phyloP scores from a whole-genome alignment of 2,888 invertebrate species.

The Lithophane ornitopus region DNA sequence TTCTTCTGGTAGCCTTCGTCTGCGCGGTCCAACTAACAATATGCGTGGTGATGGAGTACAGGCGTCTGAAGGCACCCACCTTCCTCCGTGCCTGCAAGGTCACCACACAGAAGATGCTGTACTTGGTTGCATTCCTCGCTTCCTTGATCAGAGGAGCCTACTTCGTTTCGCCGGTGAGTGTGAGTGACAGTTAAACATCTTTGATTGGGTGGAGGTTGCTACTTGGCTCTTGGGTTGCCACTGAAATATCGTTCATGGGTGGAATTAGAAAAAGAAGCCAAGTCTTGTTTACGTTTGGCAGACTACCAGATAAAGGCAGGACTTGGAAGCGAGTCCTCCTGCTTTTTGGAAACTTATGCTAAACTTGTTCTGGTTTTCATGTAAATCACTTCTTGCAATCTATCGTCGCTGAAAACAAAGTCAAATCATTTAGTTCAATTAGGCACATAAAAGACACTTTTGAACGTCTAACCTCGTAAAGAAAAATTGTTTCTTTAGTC shows the following conservation, averaged over 20 bases:
- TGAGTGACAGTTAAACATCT: constrained; percentile 24
- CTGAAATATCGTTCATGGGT: not conserved
- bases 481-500: not conserved
- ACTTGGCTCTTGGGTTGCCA: not conserved
- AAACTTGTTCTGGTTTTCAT: not conserved
- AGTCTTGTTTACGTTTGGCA: not conserved
- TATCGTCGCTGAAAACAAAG: not conserved
- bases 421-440: too few species aligned
- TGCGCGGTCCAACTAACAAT: constrained; percentile 96
- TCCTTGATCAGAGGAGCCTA: constrained; percentile 96
- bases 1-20: constrained; percentile 95
- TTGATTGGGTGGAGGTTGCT: not conserved
- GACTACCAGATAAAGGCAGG: not conserved
- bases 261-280: not conserved
- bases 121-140: constrained; percentile 96
- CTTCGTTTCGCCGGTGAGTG: constrained; percentile 96
- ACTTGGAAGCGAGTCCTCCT: not conserved
- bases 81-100: constrained; percentile 95
- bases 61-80: constrained; percentile 95
- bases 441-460: too few species aligned
- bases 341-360: not conserved
- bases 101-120: constrained; percentile 97
- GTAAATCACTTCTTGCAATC: not conserved
- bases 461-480: not conserved
- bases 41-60: constrained; percentile 95